phyloP scores from a whole-genome alignment of 92 coral and sea anemone genomes.

The Actinernus sp. region DNA sequence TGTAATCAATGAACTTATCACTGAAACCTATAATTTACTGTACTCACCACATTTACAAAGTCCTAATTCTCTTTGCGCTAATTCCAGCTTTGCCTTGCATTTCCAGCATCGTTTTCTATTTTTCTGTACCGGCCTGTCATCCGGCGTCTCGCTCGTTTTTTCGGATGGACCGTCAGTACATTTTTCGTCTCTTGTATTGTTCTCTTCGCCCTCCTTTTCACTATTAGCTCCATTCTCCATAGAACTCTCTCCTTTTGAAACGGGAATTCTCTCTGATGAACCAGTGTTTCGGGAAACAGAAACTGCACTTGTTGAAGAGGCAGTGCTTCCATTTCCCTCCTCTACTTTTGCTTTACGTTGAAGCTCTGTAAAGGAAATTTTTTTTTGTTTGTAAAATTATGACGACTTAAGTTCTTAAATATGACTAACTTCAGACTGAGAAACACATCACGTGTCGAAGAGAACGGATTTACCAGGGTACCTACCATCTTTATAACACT shows the following conservation, averaged over 20 bases:
- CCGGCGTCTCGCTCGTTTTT: slow-evolving; percentile 22
- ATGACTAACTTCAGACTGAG: too few species aligned
- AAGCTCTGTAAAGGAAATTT: slow-evolving; percentile 14
- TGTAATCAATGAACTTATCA: not conserved
- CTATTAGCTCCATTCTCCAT: slow-evolving; percentile 13
- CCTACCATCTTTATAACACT: slow-evolving; percentile 91
- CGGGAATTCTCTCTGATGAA: slow-evolving; percentile 25
- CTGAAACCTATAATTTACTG: not conserved
- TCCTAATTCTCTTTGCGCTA: slow-evolving; percentile 88
- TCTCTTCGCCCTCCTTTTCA: slow-evolving; percentile 18
- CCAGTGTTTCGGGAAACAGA: slow-evolving; percentile 33
- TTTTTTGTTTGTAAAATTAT: not conserved
- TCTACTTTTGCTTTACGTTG: slow-evolving; percentile 34
- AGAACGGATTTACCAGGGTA: too few species aligned
- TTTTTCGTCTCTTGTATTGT: slow-evolving; percentile 35
- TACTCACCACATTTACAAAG: slow-evolving; percentile 82
- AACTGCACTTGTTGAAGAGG: slow-evolving; percentile 17
- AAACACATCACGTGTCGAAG: too few species aligned
- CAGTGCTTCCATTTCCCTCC: slow-evolving; percentile 10
- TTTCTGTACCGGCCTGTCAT: slow-evolving; percentile 75
- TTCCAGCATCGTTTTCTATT: slow-evolving; percentile 87
- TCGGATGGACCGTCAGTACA: slow-evolving; percentile 31
- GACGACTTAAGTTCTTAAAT: not conserved
- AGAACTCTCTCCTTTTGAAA: slow-evolving; percentile 40
- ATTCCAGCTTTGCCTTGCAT: slow-evolving; percentile 86